Percentiles rank a stretch among this genome's conserved stretches.
phyloP scores from a whole-genome alignment of 2,888 invertebrate genomes.

The Keiferia lycopersicella region DNA sequence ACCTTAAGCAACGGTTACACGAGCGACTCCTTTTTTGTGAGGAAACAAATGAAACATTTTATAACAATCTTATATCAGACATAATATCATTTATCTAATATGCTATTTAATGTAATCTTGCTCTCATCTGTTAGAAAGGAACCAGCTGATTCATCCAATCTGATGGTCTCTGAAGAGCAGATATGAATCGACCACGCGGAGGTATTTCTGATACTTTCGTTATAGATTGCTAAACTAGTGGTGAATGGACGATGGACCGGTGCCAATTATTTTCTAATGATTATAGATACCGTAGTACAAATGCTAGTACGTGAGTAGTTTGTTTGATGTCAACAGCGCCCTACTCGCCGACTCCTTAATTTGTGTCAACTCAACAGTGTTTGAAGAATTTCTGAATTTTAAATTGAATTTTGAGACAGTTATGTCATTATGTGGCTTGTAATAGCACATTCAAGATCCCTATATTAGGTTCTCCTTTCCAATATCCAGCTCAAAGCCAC shows the following conservation, averaged over 20 bases:
- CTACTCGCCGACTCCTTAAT: not conserved
- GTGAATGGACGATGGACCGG: constrained; percentile 21
- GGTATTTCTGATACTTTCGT: constrained; percentile 17
- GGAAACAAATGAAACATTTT: not conserved
- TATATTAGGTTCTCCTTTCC: too few species aligned
- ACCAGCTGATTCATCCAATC: constrained; percentile 11
- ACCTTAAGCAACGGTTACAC: too few species aligned
- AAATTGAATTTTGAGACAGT: too few species aligned
- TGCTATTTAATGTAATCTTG: not conserved
- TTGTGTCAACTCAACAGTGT: not conserved
- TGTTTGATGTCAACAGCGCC: not conserved
- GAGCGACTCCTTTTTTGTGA: not conserved
- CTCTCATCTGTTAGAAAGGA: not conserved
- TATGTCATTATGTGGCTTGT: too few species aligned
- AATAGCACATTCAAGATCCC: too few species aligned
- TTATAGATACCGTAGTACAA: not conserved
- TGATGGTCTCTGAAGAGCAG: not conserved
- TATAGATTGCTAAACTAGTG: not conserved
- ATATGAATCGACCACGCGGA: constrained; percentile 19
- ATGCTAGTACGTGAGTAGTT: not conserved
- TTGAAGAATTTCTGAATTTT: not conserved
- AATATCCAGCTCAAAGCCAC: too few species aligned
- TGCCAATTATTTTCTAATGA: constrained; percentile 20
- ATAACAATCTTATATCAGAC: not conserved
- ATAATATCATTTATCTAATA: constrained; percentile 1